Evolutionary conservation across 2,888 invertebrate species (phyloP).

Genomic region (Caenorhabditis sinica): DNA sequence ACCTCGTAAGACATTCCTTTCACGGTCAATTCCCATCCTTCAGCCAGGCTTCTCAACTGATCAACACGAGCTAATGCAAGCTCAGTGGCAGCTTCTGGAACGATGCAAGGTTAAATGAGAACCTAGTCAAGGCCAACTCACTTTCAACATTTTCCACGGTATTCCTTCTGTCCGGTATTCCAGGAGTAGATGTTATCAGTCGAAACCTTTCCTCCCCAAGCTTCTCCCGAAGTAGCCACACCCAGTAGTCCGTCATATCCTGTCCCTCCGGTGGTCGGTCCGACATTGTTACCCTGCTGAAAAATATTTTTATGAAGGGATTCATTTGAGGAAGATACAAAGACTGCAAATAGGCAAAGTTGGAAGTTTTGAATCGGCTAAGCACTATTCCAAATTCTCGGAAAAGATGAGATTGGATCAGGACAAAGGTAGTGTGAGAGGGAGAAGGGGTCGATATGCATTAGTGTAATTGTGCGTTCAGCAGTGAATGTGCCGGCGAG

Average conservation of each 20-base stretch:
- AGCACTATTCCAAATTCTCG: neutral
- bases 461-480: slow-evolving; percentile 66
- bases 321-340: neutral
- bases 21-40: slow-evolving; percentile 31
- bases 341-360: neutral
- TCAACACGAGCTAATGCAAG: neutral
- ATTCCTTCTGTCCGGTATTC: slow-evolving; percentile 6
- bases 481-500: slow-evolving; percentile 2
- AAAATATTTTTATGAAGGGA: no score
- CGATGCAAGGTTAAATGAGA: no score
- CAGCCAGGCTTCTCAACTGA: neutral
- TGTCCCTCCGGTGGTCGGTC: slow-evolving; percentile 13
- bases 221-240: slow-evolving; percentile 29
- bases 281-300: slow-evolving; percentile 54
- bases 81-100: slow-evolving; percentile 28
- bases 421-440: neutral
- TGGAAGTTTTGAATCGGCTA: neutral
- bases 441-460: slow-evolving; percentile 41
- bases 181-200: slow-evolving; percentile 28
- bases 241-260: slow-evolving; percentile 26
- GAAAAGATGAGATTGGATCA: neutral
- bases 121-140: neutral
- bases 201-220: slow-evolving; percentile 18
- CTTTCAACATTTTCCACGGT: slow-evolving; percentile 38
- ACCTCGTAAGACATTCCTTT: slow-evolving; percentile 16